Evolutionary conservation across 2,797 vertebrate species (phyloP), one percentile per base, ranked within the genome.

Genomic region (Argya squamiceps): DNA sequence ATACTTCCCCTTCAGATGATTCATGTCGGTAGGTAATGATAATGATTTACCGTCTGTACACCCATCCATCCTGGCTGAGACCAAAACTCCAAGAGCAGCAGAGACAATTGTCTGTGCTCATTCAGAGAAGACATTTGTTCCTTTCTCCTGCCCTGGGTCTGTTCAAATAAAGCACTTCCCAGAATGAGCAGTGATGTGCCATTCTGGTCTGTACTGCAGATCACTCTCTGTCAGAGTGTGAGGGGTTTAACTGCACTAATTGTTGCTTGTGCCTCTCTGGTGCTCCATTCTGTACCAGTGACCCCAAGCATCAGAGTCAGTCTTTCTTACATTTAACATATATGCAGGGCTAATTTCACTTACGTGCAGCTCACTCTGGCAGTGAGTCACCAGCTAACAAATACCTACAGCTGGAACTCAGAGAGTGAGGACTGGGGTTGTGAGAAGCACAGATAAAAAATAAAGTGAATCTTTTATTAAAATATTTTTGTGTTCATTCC

Each of bases 1-100:
- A 92, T 84, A 79, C 58, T 95, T 97, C 93, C 60, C 89, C 44
- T 73, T 83, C 56, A 89, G 81, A 95, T 94, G 83, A 97, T 89
- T 93, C 93, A 96, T 94, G 62, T 79, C 86, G 96, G 82, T 93
- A 81, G 89, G 87, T 96, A 96, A 97, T 75, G 95, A 88, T 95
- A 96, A 96, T 89, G 85, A 85, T 84, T 97, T 97, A 64, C 84
- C 0, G 71, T 95, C 94, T 79, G 24, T 62, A 90, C 64, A 36
- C 60, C 78, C 88, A 96, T 97, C 95, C 93, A 95, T 96, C 88
- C 84, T 77, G 30, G 65, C 81, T 53, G 75, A 92, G 92, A 82
- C 90, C 83, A 81, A 6, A 95, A 34, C 88, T 91, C 86, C 70
- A 12, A 93, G 71, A 97, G 92, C 60, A 36, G 60, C 5, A 53